phyloP scores from a whole-genome alignment of 2,888 invertebrate genomes.

The Strigamia crassipes region DNA sequence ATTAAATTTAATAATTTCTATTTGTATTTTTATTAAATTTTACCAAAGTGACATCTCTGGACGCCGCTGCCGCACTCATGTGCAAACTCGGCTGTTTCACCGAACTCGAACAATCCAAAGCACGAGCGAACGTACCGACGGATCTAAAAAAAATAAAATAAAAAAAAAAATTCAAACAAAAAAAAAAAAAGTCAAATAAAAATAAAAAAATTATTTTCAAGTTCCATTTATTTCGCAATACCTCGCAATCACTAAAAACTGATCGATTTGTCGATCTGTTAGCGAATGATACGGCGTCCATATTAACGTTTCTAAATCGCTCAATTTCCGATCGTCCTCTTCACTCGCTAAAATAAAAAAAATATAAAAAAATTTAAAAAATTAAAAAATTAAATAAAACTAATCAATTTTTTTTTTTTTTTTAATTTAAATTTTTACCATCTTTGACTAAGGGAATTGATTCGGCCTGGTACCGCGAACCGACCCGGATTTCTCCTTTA shows the following conservation, averaged over 20 bases:
- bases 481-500: slow-evolving; percentile 91
- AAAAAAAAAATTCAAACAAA: not conserved
- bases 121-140: slow-evolving; percentile 97
- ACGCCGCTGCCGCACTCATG: slow-evolving; percentile 99
- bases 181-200: not conserved
- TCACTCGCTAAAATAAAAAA: slow-evolving; percentile 59
- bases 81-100: slow-evolving; percentile 98
- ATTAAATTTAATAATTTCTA: not conserved
- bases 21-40: not conserved
- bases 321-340: slow-evolving; percentile 70
- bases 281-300: slow-evolving; percentile 93
- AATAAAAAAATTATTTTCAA: no score
- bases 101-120: slow-evolving; percentile 96
- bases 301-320: slow-evolving; percentile 85
- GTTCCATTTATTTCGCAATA: slow-evolving; percentile 53
- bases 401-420: no score
- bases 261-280: slow-evolving; percentile 95
- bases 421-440: slow-evolving; percentile 62
- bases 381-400: no score
- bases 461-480: slow-evolving; percentile 96
- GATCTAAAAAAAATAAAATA: slow-evolving; percentile 72
- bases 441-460: slow-evolving; percentile 79
- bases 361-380: not conserved
- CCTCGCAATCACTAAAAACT: slow-evolving; percentile 84
- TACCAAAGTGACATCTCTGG: slow-evolving; percentile 94